Base-by-base conservation (phyloP, 1,140 invertebrate genomes). In the Calliopsis andreniformis region DNA sequence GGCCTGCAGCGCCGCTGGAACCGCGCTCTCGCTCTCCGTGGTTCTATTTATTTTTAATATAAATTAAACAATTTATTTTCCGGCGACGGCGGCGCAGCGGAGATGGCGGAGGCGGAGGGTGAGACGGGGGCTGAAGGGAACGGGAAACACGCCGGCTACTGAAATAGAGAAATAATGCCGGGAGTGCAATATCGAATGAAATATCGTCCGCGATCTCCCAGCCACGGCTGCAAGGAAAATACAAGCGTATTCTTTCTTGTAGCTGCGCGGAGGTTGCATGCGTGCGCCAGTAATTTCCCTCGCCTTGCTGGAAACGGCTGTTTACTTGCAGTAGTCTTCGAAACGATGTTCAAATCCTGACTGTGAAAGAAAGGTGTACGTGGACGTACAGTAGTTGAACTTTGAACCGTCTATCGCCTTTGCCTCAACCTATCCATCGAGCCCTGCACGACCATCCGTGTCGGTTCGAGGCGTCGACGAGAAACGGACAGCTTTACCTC, bases 31-130 rank as follows among this genome's bases (percentile, higher is more conserved):
- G 43, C 68, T 83, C 62, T 58, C 42, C 66, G 66, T 59, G 76
- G 75, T 79, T 87, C 86, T 90, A 90, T 90, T 90, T 90, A 89
- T 90, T 90, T 89, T 90, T 90, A 90, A 90, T 89, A 90, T 90
- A 89, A 89, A 90, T 90, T 90, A 90, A 89, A 90, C 88, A 89
- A 90, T 90, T 89, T 89, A 88, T 84, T 84, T 79, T 84, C 82
- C 80, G 73, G 63, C 81, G 63, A 39, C 47, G 51, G 56, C 45
- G 28, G n/a, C 45, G 39, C 45, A 32, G 56, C 56, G 35, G 39
- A 8, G 39, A 42, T 30, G 55, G 10, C n/a, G 66, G 39, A 12
- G n/a, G 67, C 7, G n/a, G 43, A 56, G 16, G 20, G 4, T 3
- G 58, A 39, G 23, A 45, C 25, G 73, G 16, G 1, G 55, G 45